Conservation (phyloP, 1,140 invertebrate species). For the Drosophila asahinai region DNA sequence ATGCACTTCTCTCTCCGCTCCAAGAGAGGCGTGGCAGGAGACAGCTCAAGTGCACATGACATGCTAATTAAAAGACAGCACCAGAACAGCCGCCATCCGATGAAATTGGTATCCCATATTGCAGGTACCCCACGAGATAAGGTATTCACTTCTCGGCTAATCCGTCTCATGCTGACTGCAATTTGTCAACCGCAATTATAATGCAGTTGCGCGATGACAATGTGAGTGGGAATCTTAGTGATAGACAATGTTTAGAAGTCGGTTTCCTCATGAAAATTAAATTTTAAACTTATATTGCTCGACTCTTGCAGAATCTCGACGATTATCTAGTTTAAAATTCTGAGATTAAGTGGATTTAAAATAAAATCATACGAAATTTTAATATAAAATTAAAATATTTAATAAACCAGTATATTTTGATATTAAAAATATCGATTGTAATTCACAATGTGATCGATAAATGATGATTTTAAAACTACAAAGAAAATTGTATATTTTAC, state of each 20-base stretch:
- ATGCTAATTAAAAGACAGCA: constrained; percentile 83
- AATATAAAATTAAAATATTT: background rate
- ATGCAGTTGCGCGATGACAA: constrained; percentile 35
- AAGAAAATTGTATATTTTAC: background rate
- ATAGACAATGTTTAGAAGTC: background rate
- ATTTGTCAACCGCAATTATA: constrained; percentile 79
- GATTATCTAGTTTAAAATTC: too few relatives aligned
- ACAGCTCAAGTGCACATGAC: constrained; percentile 77
- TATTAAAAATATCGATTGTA: too few relatives aligned
- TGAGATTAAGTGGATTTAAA: background rate
- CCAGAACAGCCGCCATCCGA: constrained; percentile 50
- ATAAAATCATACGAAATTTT: too few relatives aligned
- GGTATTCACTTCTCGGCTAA: constrained; percentile 46
- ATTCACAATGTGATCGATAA: background rate
- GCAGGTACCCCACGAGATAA: constrained; percentile 25
- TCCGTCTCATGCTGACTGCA: constrained; percentile 79
- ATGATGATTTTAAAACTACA: background rate
- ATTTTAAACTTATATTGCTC: background rate
- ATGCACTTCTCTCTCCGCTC: constrained; percentile 64
- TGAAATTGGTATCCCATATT: constrained; percentile 1
- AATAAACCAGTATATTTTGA: background rate
- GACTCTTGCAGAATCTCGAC: background rate
- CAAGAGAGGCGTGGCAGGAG: constrained; percentile 60
- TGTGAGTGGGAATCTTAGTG: constrained; percentile 23
- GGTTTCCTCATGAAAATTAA: background rate